Base-by-base conservation (phyloP, 2,888 invertebrate species). In the Diloba caeruleocephala region DNA sequence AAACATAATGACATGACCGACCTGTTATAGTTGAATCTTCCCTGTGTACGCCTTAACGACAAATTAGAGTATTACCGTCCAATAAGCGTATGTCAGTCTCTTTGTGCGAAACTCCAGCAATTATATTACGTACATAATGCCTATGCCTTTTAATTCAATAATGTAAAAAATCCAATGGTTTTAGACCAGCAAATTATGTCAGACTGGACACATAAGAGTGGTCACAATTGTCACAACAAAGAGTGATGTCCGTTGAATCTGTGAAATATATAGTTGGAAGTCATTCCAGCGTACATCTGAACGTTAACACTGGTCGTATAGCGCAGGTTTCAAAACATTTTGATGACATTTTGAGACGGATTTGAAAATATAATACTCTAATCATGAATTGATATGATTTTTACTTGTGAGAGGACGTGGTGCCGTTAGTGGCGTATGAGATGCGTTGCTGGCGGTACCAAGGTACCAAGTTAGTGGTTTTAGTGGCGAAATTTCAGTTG, bases 401-500 rank as follows among this genome's bases (percentile, higher is more conserved):
- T 78, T 78, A 74, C 66, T 68, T 67, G 67, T 69, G 68, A 68
- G 60, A 46, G 58, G 53, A 57, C 57, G 53, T 67, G 55, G 70
- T 63, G 50, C 49, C 57, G 54, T 52, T 43, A 59, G 61, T 59
- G 63, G 65, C 68, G 81, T 77, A 85, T 85, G 65, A 77, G 77
- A 84, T 88, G 86, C 78, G 78, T 36, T 62, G 56, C 54, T 64
- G 65, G 65, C 71, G 71, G 74, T 71, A 72, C 71, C 78, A 73
- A 67, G 64, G 71, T 78, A 69, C 69, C 65, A 73, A 77, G 76
- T 67, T 66, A 70, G 72, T 69, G 64, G 52, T 67, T 81, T 67
- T 81, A 78, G 79, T 74, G 76, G 82, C 77, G 78, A 87, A 86
- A 84, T 85, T 86, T 85, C 78, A 78, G 85, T 87, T 84, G 56